phyloP scores from a whole-genome alignment of 1,140 invertebrate species.

The Pollicipes pollicipes region DNA sequence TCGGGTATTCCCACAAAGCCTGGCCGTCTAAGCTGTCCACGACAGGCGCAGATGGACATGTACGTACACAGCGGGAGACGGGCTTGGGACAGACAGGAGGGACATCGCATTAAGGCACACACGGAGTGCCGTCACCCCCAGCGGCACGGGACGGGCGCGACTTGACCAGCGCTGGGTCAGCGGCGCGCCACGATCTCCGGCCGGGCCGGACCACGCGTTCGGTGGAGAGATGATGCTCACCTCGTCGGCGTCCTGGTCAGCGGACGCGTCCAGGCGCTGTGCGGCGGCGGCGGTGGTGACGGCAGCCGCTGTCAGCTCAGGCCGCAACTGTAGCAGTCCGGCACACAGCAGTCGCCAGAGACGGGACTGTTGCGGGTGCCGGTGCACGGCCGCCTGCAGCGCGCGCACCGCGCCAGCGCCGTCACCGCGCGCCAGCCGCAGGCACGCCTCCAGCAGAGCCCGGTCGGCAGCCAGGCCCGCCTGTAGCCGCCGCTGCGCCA shows the following conservation, averaged over 20 bases:
- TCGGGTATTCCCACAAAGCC: too few relatives aligned
- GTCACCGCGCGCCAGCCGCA: slow-evolving; percentile 26
- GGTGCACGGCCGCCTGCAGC: slow-evolving; percentile 32
- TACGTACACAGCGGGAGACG: too few relatives aligned
- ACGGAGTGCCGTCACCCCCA: not conserved
- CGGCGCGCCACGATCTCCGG: not conserved
- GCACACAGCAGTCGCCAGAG: slow-evolving; percentile 26
- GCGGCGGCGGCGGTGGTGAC: slow-evolving; percentile 25
- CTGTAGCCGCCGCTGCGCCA: slow-evolving; percentile 32
- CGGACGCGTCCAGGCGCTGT: slow-evolving; percentile 22
- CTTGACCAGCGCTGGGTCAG: not conserved
- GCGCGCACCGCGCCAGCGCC: slow-evolving; percentile 29
- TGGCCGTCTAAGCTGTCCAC: too few relatives aligned
- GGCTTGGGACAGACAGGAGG: not conserved
- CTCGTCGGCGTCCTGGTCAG: slow-evolving; percentile 24
- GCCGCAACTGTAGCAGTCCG: slow-evolving; percentile 23
- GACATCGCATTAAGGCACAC: not conserved
- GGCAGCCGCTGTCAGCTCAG: slow-evolving; percentile 19
- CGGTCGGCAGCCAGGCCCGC: slow-evolving; percentile 32
- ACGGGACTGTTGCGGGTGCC: slow-evolving; percentile 28
- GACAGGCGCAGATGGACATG: too few relatives aligned
- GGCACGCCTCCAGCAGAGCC: slow-evolving; percentile 32
- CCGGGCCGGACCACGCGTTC: slow-evolving; percentile 10
- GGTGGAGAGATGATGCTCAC: too few relatives aligned
- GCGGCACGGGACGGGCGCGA: not conserved